phyloP scores from a whole-genome alignment of 2,888 invertebrate genomes.

The Sabellastarte sp. region DNA sequence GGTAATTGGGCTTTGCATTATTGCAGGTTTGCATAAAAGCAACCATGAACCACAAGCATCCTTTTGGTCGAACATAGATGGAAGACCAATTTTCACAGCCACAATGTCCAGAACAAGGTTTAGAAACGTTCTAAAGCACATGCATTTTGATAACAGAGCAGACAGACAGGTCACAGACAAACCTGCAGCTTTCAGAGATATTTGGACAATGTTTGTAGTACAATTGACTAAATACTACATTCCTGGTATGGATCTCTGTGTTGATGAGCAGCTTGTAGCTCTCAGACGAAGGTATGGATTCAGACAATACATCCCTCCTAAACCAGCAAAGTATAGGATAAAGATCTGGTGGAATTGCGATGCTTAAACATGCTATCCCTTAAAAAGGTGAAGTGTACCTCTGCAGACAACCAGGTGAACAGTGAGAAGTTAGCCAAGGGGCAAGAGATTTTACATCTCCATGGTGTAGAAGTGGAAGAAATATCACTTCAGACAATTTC shows the following conservation, averaged over 20 bases:
- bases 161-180: too few relatives aligned
- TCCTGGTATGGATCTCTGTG: conserved; percentile 3
- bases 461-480: conserved; percentile 9
- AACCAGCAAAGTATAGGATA: conserved; percentile 10
- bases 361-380: background rate
- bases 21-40: background rate
- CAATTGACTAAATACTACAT: too few relatives aligned
- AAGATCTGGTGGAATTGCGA: conserved; percentile 9
- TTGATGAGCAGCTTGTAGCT: conserved; percentile 5
- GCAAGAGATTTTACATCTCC: background rate
- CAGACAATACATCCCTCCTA: background rate
- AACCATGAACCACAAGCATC: too few relatives aligned
- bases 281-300: conserved; percentile 6
- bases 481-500: conserved; percentile 8
- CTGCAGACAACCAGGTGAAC: background rate
- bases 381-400: background rate
- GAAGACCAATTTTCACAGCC: too few relatives aligned
- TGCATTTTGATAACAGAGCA: too few relatives aligned
- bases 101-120: too few relatives aligned
- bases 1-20: background rate
- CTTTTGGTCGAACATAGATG: too few relatives aligned
- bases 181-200: too few relatives aligned
- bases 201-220: too few relatives aligned
- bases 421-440: conserved; percentile 1
- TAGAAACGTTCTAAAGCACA: too few relatives aligned